Percentiles rank a stretch among this genome's conserved stretches.
phyloP scores from a whole-genome alignment of 1,140 invertebrate genomes.

The Drosophila gunungcola region DNA sequence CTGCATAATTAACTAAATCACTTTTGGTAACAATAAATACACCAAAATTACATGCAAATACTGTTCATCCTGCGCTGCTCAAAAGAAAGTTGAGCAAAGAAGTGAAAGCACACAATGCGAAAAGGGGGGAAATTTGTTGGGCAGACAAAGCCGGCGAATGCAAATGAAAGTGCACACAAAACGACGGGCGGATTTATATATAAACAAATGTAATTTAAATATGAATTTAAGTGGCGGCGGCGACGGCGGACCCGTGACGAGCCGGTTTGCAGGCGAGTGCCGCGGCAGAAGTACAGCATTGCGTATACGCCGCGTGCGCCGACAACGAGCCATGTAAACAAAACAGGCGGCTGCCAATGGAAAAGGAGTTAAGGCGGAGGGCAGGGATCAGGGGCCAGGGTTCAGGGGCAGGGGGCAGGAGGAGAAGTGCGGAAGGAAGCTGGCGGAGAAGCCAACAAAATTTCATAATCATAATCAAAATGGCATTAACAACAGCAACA shows the following conservation, averaged over 20 bases:
- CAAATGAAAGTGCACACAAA: slow-evolving; percentile 49
- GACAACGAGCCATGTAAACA: slow-evolving; percentile 82
- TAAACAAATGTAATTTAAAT: slow-evolving; percentile 77
- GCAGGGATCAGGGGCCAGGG: not conserved
- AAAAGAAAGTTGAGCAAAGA: slow-evolving; percentile 47
- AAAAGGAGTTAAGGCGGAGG: not conserved
- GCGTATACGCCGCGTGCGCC: slow-evolving; percentile 67
- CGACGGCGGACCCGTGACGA: slow-evolving; percentile 46
- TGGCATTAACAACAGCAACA: slow-evolving; percentile 82
- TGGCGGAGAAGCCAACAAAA: slow-evolving; percentile 61
- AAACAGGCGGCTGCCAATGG: slow-evolving; percentile 56
- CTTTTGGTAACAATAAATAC: slow-evolving; percentile 25
- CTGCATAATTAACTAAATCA: slow-evolving; percentile 36
- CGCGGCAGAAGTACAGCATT: slow-evolving; percentile 46
- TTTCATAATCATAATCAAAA: slow-evolving; percentile 84
- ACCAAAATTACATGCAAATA: slow-evolving; percentile 39
- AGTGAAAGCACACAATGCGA: slow-evolving; percentile 23
- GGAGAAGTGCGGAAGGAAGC: slow-evolving; percentile 18
- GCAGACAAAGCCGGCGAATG: slow-evolving; percentile 42
- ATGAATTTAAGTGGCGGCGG: slow-evolving; percentile 73
- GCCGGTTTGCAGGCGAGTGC: slow-evolving; percentile 36
- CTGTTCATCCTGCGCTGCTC: slow-evolving; percentile 1
- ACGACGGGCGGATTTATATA: slow-evolving; percentile 31
- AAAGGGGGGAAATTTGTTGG: slow-evolving; percentile 10
- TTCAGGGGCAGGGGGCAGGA: not conserved